Base-by-base conservation (phyloP, 2,113 vertebrate species). In the Bungarus multicinctus region DNA sequence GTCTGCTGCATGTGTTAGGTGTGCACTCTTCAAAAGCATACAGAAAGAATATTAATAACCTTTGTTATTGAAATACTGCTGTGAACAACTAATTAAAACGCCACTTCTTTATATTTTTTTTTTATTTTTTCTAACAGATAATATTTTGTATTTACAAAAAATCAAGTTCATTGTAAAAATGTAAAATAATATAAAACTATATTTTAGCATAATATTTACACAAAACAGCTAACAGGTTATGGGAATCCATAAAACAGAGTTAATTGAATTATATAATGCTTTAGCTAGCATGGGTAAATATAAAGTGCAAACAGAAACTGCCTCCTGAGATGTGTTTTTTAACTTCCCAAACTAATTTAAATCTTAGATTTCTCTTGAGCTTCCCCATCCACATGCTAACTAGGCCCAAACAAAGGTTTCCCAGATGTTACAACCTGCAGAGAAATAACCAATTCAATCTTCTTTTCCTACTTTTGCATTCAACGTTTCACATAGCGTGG, bases 1-100 rank as follows among this genome's bases (percentile, higher is more conserved):
- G 85, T 89, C 50, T 90, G 94, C 87, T 90, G 93, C 90, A 93
- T 10, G 18, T 90, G 89, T 94, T 95, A 93, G 92, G 90, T 86
- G 94, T 89, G n/a, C 18, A 16, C 74, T 52, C 55, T 87, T 90
- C 43, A 87, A 47, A 90, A 81, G 52, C n/a, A 60, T n/a, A 53
- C 47, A 50, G 39, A 90, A 89, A 90, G 53, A 85, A 89, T 74
- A 39, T 27, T 12, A n/a, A 39, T 64, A 34, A 58, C 74, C 74
- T 60, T 20, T 90, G 54, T 60, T 93, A 45, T 30, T 50, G 22
- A 87, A 90, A 87, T 87, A n/a, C 22, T 87, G 45, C 11, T 90
- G 81, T 57, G 27, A 81, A 86, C 27, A 39, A 9, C 30, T 87
- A 16, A 30, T 89, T 81, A 58, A 90, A 54, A 58, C 22, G 11